These are phyloP conservation scores for Sigmodon hispidus DNA, from an alignment of 2,113 vertebrate genomes.

Conservation along the genomic window DNA sequence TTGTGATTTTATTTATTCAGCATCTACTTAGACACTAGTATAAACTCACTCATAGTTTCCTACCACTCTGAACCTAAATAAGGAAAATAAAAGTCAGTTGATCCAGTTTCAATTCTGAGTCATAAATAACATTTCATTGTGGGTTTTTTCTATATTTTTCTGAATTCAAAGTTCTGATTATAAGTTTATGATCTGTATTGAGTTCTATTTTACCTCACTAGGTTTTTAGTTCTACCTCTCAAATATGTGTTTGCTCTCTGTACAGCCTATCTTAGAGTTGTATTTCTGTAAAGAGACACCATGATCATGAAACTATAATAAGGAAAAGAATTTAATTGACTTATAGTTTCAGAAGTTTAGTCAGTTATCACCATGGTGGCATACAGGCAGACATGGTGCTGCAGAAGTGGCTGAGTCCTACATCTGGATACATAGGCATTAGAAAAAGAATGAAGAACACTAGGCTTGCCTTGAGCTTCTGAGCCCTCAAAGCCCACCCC, in stretches of 20 bases:
- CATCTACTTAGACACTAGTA: neutral
- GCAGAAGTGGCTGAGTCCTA: neutral
- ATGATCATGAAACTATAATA: neutral
- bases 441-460: neutral
- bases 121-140: neutral
- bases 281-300: neutral
- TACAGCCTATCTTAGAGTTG: neutral
- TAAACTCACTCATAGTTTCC: neutral
- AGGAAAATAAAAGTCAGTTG: neutral
- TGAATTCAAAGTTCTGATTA: neutral
- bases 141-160: neutral
- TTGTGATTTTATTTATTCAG: neutral
- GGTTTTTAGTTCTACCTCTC: neutral
- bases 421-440: neutral
- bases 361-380: no score
- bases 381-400: neutral
- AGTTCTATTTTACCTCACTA: neutral
- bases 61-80: neutral
- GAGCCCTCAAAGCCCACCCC: neutral
- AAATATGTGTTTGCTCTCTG: fast-evolving
- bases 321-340: no score
- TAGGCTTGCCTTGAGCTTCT: neutral
- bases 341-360: no score
- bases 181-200: neutral
- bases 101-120: neutral